Base-by-base conservation (phyloP, 2,113 vertebrate species). In the Petrocephalus zakoni region DNA sequence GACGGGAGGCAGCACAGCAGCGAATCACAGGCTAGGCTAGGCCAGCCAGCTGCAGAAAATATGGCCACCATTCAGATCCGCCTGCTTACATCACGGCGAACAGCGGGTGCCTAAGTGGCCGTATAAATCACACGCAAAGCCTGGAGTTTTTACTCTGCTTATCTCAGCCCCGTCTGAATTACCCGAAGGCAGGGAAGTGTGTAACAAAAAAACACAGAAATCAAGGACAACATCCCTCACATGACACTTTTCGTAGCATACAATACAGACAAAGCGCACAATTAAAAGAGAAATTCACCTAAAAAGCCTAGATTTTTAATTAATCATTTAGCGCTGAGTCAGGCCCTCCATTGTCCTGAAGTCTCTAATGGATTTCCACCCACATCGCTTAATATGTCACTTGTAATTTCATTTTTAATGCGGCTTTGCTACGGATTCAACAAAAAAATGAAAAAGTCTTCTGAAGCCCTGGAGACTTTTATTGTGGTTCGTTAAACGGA, bases 311-410 rank as follows among this genome's bases (percentile, higher is more conserved):
- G 78, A 11, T 83, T 83, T 49, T 83, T 49, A 83, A 83, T 83
- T 83, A 83, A 22, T 47, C 81, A 5, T 83, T 83, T 49, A 83
- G 22, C 21, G 22, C 42, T 83, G 81, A 83, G 81, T 83, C 81
- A 83, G 46, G 6, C 37, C 37, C 15, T 22, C 19, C 42, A 47
- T 83, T 83, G 81, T 83, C 81, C 46, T 49, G 37, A 49, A 83
- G 46, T 49, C 81, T 49, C 81, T 83, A 83, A 83, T 83, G 81
- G 81, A 83, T 49, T n/a, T 83, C 46, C 10, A 17, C 4, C 8
- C 42, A 83, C 46, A 83, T 47, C 81, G 22, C 81, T 83, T 83
- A 83, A 49, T 83, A 42, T 83, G 81, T 83, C 81, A 83, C 49
- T 19, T 83, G 19, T 83, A 83, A 83, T 49, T 47, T 83, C 81